Evolutionary conservation across 2,888 invertebrate genomes (phyloP), one percentile per base, ranked within the genome.

Genomic region (Mechanitis mazaeus): DNA sequence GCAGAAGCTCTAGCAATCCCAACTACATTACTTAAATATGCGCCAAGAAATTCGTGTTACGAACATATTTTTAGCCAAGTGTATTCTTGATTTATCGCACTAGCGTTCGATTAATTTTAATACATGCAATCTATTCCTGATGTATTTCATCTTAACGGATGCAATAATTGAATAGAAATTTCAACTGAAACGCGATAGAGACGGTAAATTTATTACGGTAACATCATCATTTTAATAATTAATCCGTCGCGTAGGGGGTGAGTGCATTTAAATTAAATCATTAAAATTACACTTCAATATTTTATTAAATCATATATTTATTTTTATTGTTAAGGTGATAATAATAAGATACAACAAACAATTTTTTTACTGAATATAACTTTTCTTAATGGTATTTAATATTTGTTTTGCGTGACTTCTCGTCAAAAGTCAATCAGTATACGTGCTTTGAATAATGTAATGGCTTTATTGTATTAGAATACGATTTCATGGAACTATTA

Each of bases 401-500:
- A 75, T 72, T 69, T 68, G 69, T 71, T 72, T 78, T 73, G 78
- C 77, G 78, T 79, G 77, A 71, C 74, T 70, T 70, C 68, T 71
- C 63, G 64, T 66, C 66, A 68, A 70, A 70, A 71, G 69, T 70
- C 70, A 73, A 73, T 75, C 70, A 70, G 69, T 68, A 67, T 69
- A 70, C 66, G 62, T 68, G 70, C 60, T 69, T 67, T 58, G 63
- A 68, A 68, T 72, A 71, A 69, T 71, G 68, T 64, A 70, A 63
- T 59, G 55, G 63, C 63, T 61, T 59, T 66, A 68, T 68, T 64
- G 64, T 61, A 50, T 53, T 33, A 53, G 45, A 50, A 58, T 53
- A 56, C 42, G 56, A 57, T 57, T 59, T 54, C 45, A 61, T 45
- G 54, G 58, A 58, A 56, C 56, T 50, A 50, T 58, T 56, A 59